Conservation (phyloP, 2,113 vertebrate genomes). For the Eclectus roratus region DNA sequence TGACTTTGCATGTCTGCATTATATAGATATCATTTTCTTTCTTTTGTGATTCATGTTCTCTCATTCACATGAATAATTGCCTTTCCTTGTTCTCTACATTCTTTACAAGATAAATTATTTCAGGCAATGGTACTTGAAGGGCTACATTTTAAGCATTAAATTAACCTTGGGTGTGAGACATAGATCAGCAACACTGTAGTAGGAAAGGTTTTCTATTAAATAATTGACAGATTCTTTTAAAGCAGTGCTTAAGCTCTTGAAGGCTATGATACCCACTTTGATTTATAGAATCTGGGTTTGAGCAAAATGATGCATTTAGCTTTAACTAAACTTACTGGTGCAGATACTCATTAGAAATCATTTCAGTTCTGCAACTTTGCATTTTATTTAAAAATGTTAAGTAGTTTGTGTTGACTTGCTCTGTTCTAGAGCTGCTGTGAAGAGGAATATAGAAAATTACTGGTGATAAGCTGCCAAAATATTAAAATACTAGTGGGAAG, state of each 20-base stretch:
- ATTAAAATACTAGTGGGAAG: not conserved
- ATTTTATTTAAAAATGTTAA: not conserved
- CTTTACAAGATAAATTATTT: conserved; percentile 6
- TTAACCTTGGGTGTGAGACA: not conserved
- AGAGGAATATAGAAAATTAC: not conserved
- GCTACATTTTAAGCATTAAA: conserved; percentile 8
- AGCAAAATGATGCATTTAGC: not conserved
- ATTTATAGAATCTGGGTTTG: not conserved
- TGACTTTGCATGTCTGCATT: not conserved
- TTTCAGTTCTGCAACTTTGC: not conserved
- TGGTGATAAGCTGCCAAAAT: not conserved
- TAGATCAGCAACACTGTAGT: not conserved
- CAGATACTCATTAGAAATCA: not conserved
- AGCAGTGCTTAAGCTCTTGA: not conserved
- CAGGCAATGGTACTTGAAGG: not conserved
- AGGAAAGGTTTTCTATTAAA: not conserved
- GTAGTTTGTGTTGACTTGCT: not conserved
- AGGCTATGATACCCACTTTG: not conserved
- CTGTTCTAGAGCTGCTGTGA: not conserved
- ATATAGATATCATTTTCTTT: not conserved
- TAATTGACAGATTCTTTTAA: conserved; percentile 27
- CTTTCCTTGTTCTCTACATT: not conserved
- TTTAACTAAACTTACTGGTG: not conserved
- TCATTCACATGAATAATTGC: conserved; percentile 3
- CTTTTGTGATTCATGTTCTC: not conserved